phyloP scores from a whole-genome alignment of 2,113 vertebrate genomes.

The Phrynocephalus versicolor region DNA sequence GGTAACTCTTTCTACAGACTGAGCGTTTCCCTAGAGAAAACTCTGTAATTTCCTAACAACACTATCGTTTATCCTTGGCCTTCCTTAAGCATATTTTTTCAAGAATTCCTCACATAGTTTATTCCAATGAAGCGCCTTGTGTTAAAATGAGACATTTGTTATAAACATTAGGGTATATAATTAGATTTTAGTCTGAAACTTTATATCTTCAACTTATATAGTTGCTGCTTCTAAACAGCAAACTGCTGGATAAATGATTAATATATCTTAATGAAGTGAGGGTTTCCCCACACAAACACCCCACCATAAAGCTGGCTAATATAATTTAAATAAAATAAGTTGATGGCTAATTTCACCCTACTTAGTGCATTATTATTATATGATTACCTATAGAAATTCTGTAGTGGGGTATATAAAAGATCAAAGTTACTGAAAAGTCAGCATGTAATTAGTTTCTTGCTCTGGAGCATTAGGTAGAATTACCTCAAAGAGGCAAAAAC shows the following conservation, averaged over 20 bases:
- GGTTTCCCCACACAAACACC: neutral
- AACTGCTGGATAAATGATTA: slow-evolving; percentile 64
- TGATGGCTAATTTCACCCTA: slow-evolving; percentile 79
- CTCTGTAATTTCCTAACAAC: slow-evolving; percentile 74
- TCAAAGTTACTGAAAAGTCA: slow-evolving; percentile 86
- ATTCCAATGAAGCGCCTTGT: slow-evolving; percentile 63
- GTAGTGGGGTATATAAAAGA: slow-evolving; percentile 77
- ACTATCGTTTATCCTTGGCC: slow-evolving; percentile 67
- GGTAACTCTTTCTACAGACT: slow-evolving; percentile 58
- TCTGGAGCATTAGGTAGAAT: slow-evolving; percentile 87
- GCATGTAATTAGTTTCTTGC: slow-evolving; percentile 88
- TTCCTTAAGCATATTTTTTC: slow-evolving; percentile 70
- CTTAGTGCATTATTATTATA: slow-evolving; percentile 80
- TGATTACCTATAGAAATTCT: slow-evolving; percentile 84
- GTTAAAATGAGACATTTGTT: slow-evolving; percentile 67
- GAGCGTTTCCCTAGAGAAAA: slow-evolving; percentile 76
- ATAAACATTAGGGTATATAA: slow-evolving; percentile 67
- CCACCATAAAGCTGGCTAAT: slow-evolving; percentile 60
- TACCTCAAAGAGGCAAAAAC: slow-evolving; percentile 84
- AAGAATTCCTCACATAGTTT: slow-evolving; percentile 60
- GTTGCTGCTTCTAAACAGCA: slow-evolving; percentile 30
- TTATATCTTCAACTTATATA: slow-evolving; percentile 49
- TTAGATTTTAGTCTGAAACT: slow-evolving; percentile 70
- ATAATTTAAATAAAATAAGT: slow-evolving; percentile 73
- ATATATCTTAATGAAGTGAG: slow-evolving; percentile 68